phyloP scores from a whole-genome alignment of 1,140 invertebrate species.

The Popillia japonica region DNA sequence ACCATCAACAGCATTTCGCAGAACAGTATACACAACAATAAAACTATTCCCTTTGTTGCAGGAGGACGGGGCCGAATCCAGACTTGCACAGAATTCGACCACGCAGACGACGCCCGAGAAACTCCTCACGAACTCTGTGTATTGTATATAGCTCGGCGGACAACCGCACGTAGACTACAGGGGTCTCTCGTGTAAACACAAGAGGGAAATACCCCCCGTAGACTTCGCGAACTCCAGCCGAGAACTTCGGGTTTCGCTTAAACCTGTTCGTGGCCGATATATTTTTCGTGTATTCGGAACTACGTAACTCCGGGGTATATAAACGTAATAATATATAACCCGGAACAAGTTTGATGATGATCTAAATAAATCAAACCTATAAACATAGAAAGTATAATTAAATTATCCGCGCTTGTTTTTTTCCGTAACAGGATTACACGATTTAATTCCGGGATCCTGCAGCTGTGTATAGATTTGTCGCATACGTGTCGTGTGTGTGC shows the following conservation, averaged over 20 bases:
- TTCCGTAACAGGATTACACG: neutral
- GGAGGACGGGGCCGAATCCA: neutral
- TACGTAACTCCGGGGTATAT: too few relatives aligned
- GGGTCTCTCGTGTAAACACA: neutral
- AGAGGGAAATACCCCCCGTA: neutral
- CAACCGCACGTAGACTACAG: neutral
- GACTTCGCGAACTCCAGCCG: neutral
- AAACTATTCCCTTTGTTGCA: slow-evolving; percentile 10
- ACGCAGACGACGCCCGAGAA: neutral
- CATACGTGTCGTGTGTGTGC: too few relatives aligned
- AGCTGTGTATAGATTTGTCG: neutral
- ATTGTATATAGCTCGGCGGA: neutral
- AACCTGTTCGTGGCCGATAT: neutral
- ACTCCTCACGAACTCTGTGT: neutral
- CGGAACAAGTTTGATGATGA: too few relatives aligned
- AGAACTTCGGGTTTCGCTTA: neutral
- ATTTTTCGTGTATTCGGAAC: neutral
- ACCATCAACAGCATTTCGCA: neutral
- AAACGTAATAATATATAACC: too few relatives aligned
- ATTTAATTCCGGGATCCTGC: neutral
- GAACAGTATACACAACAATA: neutral
- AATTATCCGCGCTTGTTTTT: neutral
- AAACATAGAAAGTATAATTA: slow-evolving; percentile 3
- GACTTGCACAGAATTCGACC: neutral
- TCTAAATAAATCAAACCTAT: too few relatives aligned